Base-by-base conservation (phyloP, 2,888 invertebrate species). In the Strigamia transsilvanica region DNA sequence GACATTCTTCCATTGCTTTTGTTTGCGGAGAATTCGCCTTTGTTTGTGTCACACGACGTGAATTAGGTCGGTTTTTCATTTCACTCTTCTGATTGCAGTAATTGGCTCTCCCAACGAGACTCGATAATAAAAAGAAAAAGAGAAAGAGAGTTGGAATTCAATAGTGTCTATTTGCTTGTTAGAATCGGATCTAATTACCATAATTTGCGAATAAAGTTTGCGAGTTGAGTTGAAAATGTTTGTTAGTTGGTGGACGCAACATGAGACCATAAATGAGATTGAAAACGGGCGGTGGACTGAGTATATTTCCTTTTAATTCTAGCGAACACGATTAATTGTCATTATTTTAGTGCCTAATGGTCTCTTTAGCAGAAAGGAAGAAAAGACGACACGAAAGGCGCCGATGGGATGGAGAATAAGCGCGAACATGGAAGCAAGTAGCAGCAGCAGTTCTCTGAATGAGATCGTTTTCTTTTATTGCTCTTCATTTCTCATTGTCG, bases 401-500 rank as follows among this genome's bases (percentile, higher is more conserved):
- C 23, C 51, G 18, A 34, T 51, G 51, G 51, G 51, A n/a, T n/a
- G 51, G 51, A n/a, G 27, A 66, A 27, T 66, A n/a, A 18, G 51
- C 13, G 66, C 6, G 27, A 66, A 27, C 66, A 66, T 66, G 51
- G 51, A 34, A 18, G 51, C 51, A 51, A 51, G 51, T 15, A 51
- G 51, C 51, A 51, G 51, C 51, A 42, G 42, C 42, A 51, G 51
- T 51, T 51, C 15, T 13, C 18, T 51, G 18, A 18, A 51, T 51
- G 66, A 66, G 66, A 66, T 66, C 66, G 27, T 66, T 66, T 23
- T 66, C 66, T 66, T 66, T 66, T 66, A 66, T 66, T 66, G 66
- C 66, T 27, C 27, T 27, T 27, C 66, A 66, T 66, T 27, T 66
- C 27, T 66, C 66, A 66, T 27, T 66, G 66, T 66, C 66, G 27